A percentile compares a stretch with the other conserved stretches of the same genome.
Evolutionary conservation across 1,140 invertebrate species (phyloP).

Genomic region (Drosophila chauvacae): DNA sequence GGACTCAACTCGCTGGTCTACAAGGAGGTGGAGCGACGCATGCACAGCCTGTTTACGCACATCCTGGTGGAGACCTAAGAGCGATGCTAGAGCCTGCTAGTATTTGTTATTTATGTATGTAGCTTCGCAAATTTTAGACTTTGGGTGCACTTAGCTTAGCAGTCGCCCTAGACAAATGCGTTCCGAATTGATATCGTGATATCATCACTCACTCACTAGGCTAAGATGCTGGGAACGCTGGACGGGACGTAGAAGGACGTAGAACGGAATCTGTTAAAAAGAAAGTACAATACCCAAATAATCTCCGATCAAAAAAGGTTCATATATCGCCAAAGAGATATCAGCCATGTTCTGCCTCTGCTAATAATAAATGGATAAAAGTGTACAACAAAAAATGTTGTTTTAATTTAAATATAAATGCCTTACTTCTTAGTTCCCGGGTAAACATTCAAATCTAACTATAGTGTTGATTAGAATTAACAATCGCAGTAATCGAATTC

Average conservation of each 20-base stretch:
- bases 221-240: conserved; percentile 15
- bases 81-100: background rate
- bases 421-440: background rate
- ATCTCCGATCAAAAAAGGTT: background rate
- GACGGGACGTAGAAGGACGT: no score
- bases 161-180: conserved; percentile 39
- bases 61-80: conserved; percentile 85
- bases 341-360: conserved; percentile 34
- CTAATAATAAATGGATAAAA: conserved; percentile 30
- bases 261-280: conserved; percentile 7
- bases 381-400: background rate
- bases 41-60: conserved; percentile 87
- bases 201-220: conserved; percentile 44
- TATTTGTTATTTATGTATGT: conserved; percentile 55
- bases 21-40: conserved; percentile 86
- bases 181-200: conserved; percentile 41
- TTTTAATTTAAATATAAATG: no score
- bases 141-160: conserved; percentile 29
- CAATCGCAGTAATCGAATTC: conserved; percentile 8
- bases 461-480: conserved; percentile 16
- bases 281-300: conserved; percentile 23
- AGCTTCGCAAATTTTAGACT: conserved; percentile 51
- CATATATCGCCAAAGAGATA: conserved; percentile 33
- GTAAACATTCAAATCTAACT: background rate
- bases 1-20: conserved; percentile 90